Conservation (phyloP, 2,888 invertebrate genomes). For the Dorcus parallelipipedus region DNA sequence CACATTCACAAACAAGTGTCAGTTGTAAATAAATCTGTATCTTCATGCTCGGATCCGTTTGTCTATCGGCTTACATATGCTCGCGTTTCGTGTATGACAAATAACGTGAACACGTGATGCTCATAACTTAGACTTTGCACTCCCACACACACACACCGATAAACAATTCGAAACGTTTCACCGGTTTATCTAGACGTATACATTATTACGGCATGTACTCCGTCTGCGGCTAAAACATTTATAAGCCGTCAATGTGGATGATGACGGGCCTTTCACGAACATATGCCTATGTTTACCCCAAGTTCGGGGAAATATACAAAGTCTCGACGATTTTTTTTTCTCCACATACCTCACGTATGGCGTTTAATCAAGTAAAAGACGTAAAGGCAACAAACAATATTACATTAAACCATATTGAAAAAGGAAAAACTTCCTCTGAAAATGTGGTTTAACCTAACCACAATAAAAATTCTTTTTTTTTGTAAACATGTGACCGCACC, state of each 20-base stretch:
- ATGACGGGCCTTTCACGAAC: conserved; percentile 26
- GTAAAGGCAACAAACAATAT: too few species aligned
- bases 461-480: too few species aligned
- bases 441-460: too few species aligned
- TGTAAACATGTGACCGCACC: background rate
- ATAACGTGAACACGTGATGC: conserved; percentile 13
- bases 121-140: conserved; percentile 18
- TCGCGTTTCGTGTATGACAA: conserved; percentile 12
- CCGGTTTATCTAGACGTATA: conserved; percentile 25
- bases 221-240: conserved; percentile 23
- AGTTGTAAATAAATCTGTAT: conserved; percentile 3
- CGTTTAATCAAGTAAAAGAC: too few species aligned
- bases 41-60: conserved; percentile 4
- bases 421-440: too few species aligned
- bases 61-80: conserved; percentile 1
- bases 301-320: conserved; percentile 20
- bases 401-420: too few species aligned
- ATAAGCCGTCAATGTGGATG: conserved; percentile 24
- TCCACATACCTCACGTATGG: too few species aligned
- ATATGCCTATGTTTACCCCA: conserved; percentile 27
- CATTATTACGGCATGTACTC: conserved; percentile 23
- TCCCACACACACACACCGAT: conserved; percentile 21
- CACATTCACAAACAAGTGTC: conserved; percentile 2
- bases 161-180: conserved; percentile 29
- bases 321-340: background rate